Base-by-base conservation (phyloP, 1,140 invertebrate genomes). In the Reticulitermes speratus region DNA sequence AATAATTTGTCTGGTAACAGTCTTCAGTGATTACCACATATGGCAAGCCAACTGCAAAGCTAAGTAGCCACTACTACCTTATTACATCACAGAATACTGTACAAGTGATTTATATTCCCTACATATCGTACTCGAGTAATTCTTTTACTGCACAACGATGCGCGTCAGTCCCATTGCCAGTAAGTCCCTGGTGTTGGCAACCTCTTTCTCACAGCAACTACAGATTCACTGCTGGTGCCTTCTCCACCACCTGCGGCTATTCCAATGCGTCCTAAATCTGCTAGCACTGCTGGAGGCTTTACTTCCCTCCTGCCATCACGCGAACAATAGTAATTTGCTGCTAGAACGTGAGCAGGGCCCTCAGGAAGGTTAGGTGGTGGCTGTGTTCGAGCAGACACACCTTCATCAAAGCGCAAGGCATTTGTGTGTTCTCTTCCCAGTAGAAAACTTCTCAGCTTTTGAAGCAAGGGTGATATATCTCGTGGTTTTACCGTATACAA, bases 251-350 rank as follows among this genome's bases (percentile, higher is more conserved):
- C 86, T 6, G 65, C 44, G 19, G 85, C 12, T 19, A 75, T 44
- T 6, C 3, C 44, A 11, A 21, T 82, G 38, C 87, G 65, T 32
- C 38, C 21, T 86, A 25, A 30, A 19, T 44, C 87, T 48, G 88
- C 86, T n/a, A 91, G 48, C 25, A 89, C 69, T 16, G 84, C 55
- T 30, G 92, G 91, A 16, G 90, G 91, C 45, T 85, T 87, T 14
- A 88, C 87, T 85, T 89, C 89, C 86, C 91, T 86, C 65, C 92
- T 88, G 2, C 88, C 91, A 90, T 92, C 92, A 45, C 91, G 87
- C 30, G 88, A 88, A 75, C 85, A 90, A 87, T 92, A 92, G 85
- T 92, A 91, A 88, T 92, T 92, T 14, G n/a, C 85, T 52, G 88
- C 87, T 25, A 92, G 86, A 86, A 91, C 91, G 86, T 91, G 89